Percentiles rank a stretch among this genome's conserved stretches.
Evolutionary conservation across 1,140 invertebrate genomes (phyloP).

Genomic region (Drosophila sturtevanti): DNA sequence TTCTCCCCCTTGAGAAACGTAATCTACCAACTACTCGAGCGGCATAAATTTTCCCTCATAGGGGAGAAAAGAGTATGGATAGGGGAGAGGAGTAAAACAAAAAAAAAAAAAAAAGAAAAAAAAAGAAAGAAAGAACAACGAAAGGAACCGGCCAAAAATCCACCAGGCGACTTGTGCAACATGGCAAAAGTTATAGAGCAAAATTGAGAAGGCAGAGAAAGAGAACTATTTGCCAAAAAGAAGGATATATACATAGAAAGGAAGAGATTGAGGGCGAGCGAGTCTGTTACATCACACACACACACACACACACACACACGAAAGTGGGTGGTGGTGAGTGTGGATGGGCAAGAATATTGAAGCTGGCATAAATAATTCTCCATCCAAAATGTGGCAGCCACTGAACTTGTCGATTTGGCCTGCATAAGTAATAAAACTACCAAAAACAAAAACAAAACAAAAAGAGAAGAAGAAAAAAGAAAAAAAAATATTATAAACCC

Average conservation of each 20-base stretch:
- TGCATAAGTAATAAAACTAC: conserved; percentile 60
- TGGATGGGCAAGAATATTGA: conserved; percentile 7
- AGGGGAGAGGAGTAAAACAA: too few species aligned
- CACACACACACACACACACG: not conserved
- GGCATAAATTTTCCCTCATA: conserved; percentile 34
- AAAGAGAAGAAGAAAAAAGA: conserved; percentile 38
- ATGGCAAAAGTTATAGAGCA: conserved; percentile 44
- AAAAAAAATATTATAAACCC: not conserved
- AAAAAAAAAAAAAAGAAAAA: not conserved
- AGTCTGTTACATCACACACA: conserved; percentile 34
- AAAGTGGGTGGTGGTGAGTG: not conserved
- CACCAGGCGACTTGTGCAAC: conserved; percentile 45
- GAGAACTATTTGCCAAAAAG: not conserved
- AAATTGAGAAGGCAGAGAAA: not conserved
- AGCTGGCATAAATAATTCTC: conserved; percentile 51
- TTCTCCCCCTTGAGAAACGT: conserved; percentile 7
- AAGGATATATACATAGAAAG: not conserved
- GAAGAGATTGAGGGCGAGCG: not conserved
- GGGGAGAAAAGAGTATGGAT: not conserved
- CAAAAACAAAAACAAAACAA: conserved; percentile 31
- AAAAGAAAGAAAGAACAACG: conserved; percentile 5
- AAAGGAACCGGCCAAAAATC: not conserved
- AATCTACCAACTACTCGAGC: conserved; percentile 43
- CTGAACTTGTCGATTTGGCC: conserved; percentile 39
- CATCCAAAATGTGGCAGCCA: conserved; percentile 15